Percentiles rank a stretch among this genome's conserved stretches.
Conservation (phyloP, 2,797 vertebrate species). For the Anolis apletophallus region DNA sequence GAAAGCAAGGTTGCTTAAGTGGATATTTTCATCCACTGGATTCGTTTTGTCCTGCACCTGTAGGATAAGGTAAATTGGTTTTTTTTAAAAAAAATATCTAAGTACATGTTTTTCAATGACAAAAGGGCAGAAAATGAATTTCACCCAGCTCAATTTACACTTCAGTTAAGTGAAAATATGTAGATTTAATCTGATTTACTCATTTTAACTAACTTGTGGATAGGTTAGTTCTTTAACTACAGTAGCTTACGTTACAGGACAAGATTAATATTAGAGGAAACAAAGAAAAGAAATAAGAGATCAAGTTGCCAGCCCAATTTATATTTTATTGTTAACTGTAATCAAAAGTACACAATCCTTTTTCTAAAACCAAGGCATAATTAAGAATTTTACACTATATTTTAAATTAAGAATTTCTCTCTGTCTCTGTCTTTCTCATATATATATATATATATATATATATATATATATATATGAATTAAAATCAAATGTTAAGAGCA, state of each 20-base stretch:
- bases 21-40: not conserved
- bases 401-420: not conserved
- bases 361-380: conserved; percentile 9
- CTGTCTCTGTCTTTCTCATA: too few species aligned
- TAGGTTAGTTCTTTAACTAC: not conserved
- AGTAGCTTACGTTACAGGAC: not conserved
- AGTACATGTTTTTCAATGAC: not conserved
- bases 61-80: not conserved
- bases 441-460: too few species aligned
- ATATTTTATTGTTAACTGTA: conserved; percentile 29
- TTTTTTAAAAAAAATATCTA: not conserved
- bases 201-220: conserved; percentile 15
- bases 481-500: conserved; percentile 50
- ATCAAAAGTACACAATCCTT: conserved; percentile 37
- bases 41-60: not conserved
- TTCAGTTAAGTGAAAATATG: conserved; percentile 27
- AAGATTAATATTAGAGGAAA: too few species aligned
- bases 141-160: conserved; percentile 24
- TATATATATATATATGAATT: conserved; percentile 15
- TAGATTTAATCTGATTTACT: conserved; percentile 19
- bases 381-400: conserved; percentile 53
- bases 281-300: not conserved
- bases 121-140: conserved; percentile 20
- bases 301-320: not conserved
- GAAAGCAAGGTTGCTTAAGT: not conserved